phyloP scores from a whole-genome alignment of 2,113 vertebrate genomes.

The Chauna torquata region DNA sequence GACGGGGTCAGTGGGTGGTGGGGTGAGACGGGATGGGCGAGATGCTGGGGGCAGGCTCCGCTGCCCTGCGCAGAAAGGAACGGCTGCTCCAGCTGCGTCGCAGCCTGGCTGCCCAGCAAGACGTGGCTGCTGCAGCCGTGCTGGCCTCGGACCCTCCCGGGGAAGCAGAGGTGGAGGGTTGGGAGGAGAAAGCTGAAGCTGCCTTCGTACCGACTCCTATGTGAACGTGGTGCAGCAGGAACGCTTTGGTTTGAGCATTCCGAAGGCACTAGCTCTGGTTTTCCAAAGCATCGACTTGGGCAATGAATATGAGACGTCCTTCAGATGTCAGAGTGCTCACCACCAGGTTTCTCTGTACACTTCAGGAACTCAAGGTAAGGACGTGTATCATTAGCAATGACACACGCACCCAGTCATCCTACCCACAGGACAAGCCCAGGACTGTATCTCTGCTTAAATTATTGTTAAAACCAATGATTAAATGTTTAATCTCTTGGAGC shows the following conservation, averaged over 20 bases:
- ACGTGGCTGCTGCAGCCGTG: fast-evolving
- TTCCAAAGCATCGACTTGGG: background rate
- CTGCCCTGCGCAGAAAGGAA: background rate
- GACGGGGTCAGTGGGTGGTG: fast-evolving
- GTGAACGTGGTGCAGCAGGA: background rate
- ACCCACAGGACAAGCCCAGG: background rate
- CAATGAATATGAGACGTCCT: fast-evolving
- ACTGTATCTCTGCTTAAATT: background rate
- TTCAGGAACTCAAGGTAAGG: background rate
- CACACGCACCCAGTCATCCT: background rate
- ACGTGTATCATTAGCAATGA: fast-evolving
- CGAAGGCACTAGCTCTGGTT: background rate
- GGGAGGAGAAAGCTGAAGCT: background rate
- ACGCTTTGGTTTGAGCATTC: background rate
- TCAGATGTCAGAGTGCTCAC: background rate
- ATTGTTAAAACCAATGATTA: background rate
- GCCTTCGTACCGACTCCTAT: background rate
- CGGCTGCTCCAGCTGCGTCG: background rate
- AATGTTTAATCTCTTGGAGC: background rate
- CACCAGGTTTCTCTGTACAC: background rate
- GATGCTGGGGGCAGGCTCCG: background rate
- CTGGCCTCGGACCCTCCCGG: background rate
- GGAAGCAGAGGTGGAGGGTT: background rate
- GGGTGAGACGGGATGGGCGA: background rate
- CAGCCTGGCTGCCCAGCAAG: too few relatives aligned